phyloP scores from a whole-genome alignment of 92 coral and sea anemone genomes.

The Heliopora coerulea region DNA sequence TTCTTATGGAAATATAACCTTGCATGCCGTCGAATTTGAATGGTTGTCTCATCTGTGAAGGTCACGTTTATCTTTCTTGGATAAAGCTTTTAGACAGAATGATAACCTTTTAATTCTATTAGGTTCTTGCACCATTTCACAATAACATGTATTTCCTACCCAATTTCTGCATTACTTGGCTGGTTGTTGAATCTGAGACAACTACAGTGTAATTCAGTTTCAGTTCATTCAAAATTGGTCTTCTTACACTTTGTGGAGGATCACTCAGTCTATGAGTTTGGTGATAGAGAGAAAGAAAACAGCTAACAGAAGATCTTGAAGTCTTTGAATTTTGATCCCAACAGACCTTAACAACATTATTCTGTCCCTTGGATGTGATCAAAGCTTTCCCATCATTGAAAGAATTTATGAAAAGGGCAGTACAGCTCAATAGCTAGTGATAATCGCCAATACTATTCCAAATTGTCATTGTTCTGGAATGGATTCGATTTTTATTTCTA shows the following conservation, averaged over 20 bases:
- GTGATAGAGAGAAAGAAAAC: not conserved
- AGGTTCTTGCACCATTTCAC: conserved; percentile 32
- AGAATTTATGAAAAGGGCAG: no score
- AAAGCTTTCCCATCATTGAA: no score
- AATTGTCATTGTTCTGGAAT: no score
- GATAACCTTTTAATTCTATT: conserved; percentile 38
- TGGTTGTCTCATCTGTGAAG: conserved; percentile 43
- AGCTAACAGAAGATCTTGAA: not conserved
- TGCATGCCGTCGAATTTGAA: conserved; percentile 35
- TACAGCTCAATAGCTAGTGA: no score
- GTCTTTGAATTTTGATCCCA: no score
- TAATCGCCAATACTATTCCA: no score
- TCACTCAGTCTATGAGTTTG: not conserved
- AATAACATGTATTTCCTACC: conserved; percentile 47
- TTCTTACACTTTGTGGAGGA: conserved; percentile 1
- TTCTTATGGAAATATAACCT: conserved; percentile 37
- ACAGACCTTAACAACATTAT: no score
- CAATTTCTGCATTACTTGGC: conserved; percentile 30
- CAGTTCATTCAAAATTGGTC: not conserved
- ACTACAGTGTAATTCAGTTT: not conserved
- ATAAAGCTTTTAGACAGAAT: conserved; percentile 38
- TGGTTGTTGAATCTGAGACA: conserved; percentile 10
- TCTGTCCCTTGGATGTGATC: no score
- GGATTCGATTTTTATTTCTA: no score
- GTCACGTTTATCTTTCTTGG: conserved; percentile 25